Conservation (phyloP, 2,888 invertebrate species). For the Myathropa florea region DNA sequence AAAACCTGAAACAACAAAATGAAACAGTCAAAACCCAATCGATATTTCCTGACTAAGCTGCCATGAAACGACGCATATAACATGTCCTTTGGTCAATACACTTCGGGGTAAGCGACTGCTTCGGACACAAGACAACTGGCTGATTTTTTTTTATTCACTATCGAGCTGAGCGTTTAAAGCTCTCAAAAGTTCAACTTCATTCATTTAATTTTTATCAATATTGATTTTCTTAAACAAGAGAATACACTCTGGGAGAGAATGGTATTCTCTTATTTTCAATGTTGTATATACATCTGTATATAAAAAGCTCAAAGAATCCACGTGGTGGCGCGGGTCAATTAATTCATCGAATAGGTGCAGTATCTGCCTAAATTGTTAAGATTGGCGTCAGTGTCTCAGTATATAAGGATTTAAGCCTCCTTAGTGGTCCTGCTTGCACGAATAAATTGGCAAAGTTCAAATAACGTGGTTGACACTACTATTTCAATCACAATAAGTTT, state of each 20-base stretch:
- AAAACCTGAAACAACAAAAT: background rate
- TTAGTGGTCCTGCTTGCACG: background rate
- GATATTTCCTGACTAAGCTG: constrained; percentile 35
- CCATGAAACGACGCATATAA: constrained; percentile 45
- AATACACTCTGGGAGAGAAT: constrained; percentile 32
- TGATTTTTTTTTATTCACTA: constrained; percentile 1
- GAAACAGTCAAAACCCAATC: constrained; percentile 32
- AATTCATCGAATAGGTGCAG: constrained; percentile 34
- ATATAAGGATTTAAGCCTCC: constrained; percentile 22
- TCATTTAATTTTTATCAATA: constrained; percentile 66
- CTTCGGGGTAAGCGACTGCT: constrained; percentile 21
- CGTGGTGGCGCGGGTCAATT: constrained; percentile 57
- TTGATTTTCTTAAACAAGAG: constrained; percentile 55
- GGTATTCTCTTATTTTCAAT: background rate
- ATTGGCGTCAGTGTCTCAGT: constrained; percentile 6
- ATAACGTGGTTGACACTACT: too few species aligned
- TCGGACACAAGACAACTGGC: constrained; percentile 21
- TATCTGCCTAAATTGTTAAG: constrained; percentile 2
- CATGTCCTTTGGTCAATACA: constrained; percentile 64
- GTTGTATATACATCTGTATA: constrained; percentile 20
- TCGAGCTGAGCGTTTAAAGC: constrained; percentile 16
- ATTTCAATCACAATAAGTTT: background rate
- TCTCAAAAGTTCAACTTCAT: constrained; percentile 65
- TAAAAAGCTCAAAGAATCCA: constrained; percentile 56
- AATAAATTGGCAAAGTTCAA: constrained; percentile 3